phyloP scores from a whole-genome alignment of 2,113 vertebrate species.

The Brachypodius melanocephalos region DNA sequence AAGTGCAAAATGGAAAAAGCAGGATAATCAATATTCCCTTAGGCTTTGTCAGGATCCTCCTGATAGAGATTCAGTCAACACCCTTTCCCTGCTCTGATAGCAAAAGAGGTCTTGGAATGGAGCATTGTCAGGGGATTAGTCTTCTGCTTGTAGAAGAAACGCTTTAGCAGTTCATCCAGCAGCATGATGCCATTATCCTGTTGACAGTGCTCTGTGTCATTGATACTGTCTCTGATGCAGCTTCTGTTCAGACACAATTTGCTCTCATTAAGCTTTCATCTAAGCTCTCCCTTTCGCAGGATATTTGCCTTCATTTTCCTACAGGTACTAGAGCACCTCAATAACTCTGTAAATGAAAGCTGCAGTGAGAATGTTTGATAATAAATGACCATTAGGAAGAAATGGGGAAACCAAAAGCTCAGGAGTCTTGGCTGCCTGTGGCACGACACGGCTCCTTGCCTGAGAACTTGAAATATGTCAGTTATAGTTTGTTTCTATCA shows the following conservation, averaged over 20 bases:
- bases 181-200: conserved; percentile 1
- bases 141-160: conserved; percentile 43
- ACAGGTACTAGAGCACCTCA: neutral
- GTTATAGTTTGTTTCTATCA: conserved; percentile 32
- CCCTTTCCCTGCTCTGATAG: neutral
- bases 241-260: neutral
- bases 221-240: neutral
- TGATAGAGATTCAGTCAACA: neutral
- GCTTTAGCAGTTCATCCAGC: conserved; percentile 20
- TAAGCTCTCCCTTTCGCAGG: neutral
- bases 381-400: neutral
- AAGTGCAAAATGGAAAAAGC: neutral
- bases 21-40: neutral
- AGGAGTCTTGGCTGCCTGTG: neutral
- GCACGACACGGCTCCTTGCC: neutral
- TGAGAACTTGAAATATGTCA: neutral
- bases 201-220: conserved; percentile 34
- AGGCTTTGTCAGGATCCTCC: neutral
- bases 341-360: neutral
- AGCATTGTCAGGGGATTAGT: conserved; percentile 34
- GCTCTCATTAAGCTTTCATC: neutral
- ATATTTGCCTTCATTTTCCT: neutral
- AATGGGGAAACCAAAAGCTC: neutral
- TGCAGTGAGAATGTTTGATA: neutral
- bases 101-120: neutral